Base-by-base conservation (phyloP, 2,113 vertebrate species). In the Periophthalmodon schlosseri region DNA sequence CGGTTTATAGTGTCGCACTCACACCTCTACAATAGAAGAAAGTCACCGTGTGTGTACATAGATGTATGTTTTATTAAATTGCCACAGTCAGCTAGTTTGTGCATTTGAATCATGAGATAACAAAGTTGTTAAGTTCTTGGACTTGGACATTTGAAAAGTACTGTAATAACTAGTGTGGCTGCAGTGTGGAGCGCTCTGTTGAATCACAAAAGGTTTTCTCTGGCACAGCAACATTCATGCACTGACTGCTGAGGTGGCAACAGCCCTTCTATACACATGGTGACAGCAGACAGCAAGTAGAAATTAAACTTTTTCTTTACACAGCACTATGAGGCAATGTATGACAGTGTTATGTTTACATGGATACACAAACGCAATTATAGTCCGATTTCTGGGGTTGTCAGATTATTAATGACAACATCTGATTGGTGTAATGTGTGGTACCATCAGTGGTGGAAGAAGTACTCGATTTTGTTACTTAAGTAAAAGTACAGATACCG, bases 221-320 rank as follows among this genome's bases (percentile, higher is more conserved):
- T 67, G 83, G 3, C 84, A 12, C 83, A 82, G 87, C 88, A 89
- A 86, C 87, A 85, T 84, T 82, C 64, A 84, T 15, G 67, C 65
- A 56, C 65, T 72, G 75, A 76, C 78, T 87, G 88, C 84, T 89
- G 91, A 90, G 71, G 69, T 80, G 81, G 87, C 86, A 81, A 67
- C 24, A 47, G 74, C 68, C 82, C 85, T 81, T 84, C 74, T 72
- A 36, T 72, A 75, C 39, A 28, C 36, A 49, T 13, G 39, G 24
- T 61, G 15, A 39, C 84, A 57, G 20, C 20, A 65, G 58, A 68
- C 73, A 21, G 44, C 33, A 57, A 81, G 24, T 34, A 57, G 47
- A 33, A 49, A 73, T 56, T 14, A 61, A 82, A 58, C 49, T 44
- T 49, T 23, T 57, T 14, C 14, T 36, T 68, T 39, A n/a, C 15